Evolutionary conservation across 2,113 vertebrate species (phyloP), one percentile per base, ranked within the genome.

Genomic region (Embiotoca jacksoni): DNA sequence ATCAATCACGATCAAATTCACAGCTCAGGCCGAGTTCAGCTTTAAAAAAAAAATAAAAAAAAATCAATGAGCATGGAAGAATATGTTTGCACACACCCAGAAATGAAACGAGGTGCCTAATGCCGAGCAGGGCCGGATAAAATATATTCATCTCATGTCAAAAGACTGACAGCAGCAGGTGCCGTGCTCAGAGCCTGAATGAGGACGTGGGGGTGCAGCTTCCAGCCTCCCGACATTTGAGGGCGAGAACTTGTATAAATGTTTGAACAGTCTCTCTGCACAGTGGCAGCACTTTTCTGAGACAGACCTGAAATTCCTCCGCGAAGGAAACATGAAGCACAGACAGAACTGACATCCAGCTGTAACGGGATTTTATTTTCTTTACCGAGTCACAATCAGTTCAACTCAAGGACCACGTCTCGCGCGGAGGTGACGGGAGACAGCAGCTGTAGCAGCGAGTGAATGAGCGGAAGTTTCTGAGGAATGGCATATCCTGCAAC

Each of bases 221-320:
- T 78, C 44, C 33, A 53, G 32, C 46, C 74, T 88, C 70, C 35
- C 61, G 63, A 77, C 71, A 74, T 83, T 70, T 36, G 39, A 73
- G 81, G 54, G 77, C 60, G 30, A 58, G 71, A 7, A 6, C 72
- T 70, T 81, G 76, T 75, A 85, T 89, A 84, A 91, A 92, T 89
- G 84, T 92, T 91, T 91, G 72, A 90, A 90, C 81, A 88, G 86
- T 65, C 50, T 59, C 66, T 83, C 53, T 31, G 80, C 68, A 78
- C 47, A 82, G 46, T 62, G 85, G 69, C 63, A 64, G 13, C 0
- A 33, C 54, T 70, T 23, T 72, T 74, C 75, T 15, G 56, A 73
- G 68, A 44, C 52, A 0, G 58, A 49, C 57, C 56, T 78, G 50
- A 72, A 81, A 90, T 77, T 75, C 70, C 55, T 80, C 32, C 41